Evolutionary conservation across 2,797 vertebrate genomes (phyloP), one percentile per base, ranked within the genome.

Genomic region (Alouatta caraya): DNA sequence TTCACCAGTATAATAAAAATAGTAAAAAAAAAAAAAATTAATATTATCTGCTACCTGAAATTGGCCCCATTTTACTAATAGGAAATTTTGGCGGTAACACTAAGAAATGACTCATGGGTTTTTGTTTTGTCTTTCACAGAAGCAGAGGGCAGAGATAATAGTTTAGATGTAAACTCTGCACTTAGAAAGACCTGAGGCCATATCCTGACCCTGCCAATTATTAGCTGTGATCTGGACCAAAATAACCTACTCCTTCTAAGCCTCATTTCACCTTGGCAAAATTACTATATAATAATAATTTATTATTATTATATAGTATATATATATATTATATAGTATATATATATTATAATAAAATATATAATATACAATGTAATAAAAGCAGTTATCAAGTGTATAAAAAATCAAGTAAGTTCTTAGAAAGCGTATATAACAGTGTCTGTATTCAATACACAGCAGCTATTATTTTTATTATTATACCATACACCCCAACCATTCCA

Each of bases 201-300:
- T 75, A 50, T 80, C 28, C 44, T 84, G 10, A 72, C 11, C 28
- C 50, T 96, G 28, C 4, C 48, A 55, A 79, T 83, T 42, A 55
- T 61, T 93, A 87, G 28, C 44, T 78, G 7, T 94, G 57, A 92
- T 90, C 70, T 67, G 64, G 21, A 70, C 14, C 26, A 81, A 96
- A 81, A 67, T 78, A 46, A 28, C 15, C 44, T 30, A 88, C 28
- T 93, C 55, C 93, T 81, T 67, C 48, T 90, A 76, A 52, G 48
- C 19, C 44, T 96, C 37, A 44, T 80, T 96, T 96, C 46, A 30
- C 75, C 42, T 80, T 96, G 26, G 15, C 50, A 75, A 96, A 92
- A 44, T 46, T 39, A 67, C 4, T 19, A 2, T 64, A n/a, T n/a
- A n/a, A n/a, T n/a, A n/a, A n/a, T n/a, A n/a, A n/a, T n/a, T n/a